Conservation (phyloP, 2,113 vertebrate species). For the Sarotherodon lohbergeri region DNA sequence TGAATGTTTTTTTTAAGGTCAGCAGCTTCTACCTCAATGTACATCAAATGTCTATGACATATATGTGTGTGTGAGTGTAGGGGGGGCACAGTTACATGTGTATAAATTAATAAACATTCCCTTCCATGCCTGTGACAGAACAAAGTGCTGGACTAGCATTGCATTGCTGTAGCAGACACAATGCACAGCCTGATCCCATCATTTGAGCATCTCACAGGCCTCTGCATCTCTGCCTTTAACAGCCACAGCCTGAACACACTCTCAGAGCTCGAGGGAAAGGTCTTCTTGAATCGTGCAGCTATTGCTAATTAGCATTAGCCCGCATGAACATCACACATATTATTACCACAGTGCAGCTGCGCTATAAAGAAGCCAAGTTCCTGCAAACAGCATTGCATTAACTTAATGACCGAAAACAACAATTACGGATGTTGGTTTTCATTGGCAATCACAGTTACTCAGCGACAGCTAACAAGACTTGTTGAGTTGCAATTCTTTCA, state of each 20-base stretch:
- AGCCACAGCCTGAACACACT: background rate
- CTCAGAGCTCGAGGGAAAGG: background rate
- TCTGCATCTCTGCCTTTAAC: background rate
- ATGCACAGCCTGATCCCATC: background rate
- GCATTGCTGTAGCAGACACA: background rate
- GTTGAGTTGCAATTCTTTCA: background rate
- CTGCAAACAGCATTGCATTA: background rate
- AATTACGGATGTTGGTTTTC: slow-evolving; percentile 3
- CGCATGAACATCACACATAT: slow-evolving; percentile 3
- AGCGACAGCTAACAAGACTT: background rate
- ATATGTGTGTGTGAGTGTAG: fast-evolving
- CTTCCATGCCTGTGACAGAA: background rate
- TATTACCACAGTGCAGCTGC: background rate
- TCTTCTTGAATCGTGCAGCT: background rate
- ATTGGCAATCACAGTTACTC: slow-evolving; percentile 9
- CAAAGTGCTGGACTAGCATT: background rate
- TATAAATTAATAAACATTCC: background rate
- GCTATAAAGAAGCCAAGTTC: background rate
- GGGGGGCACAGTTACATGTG: background rate
- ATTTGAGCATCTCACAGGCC: background rate
- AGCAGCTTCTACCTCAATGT: background rate
- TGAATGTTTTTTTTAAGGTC: background rate
- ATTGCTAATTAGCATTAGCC: slow-evolving; percentile 24
- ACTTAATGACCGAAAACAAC: slow-evolving; percentile 12
- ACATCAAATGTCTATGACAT: background rate